Base-by-base conservation (phyloP, 2,888 invertebrate species). In the Drosophila anomalata region DNA sequence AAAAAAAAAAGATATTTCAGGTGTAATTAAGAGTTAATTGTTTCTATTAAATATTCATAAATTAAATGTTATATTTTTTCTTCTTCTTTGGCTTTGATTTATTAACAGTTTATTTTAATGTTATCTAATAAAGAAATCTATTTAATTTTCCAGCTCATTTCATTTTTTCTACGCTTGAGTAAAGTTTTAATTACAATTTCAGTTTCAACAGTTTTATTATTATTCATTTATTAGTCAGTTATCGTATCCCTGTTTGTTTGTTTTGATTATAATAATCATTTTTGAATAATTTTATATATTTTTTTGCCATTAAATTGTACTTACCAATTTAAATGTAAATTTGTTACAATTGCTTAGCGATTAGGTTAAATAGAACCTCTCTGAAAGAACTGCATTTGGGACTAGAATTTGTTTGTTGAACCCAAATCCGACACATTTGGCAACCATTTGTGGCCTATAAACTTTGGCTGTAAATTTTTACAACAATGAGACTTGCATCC, bases 381-480 rank as follows among this genome's bases (percentile, higher is more conserved):
- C 50, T 17, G 31, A 4, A 20, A 50, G 9, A n/a, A 17, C 8
- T 1, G 22, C 62, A 62, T 63, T 62, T 39, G 22, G 52, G 31
- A 6, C 46, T 24, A 11, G 9, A 39, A 22, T 72, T 66, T 72
- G 51, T 55, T 59, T 52, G 61, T 52, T 54, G 50, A 66, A 36
- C 51, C 24, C 42, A 51, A 54, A 55, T n/a, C 41, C 31, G 26
- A 44, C 22, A 69, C 72, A 39, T 60, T 56, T 56, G 46, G 17
- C 29, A 20, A 70, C 54, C 83, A 77, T 59, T 80, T 86, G 83
- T 73, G 86, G 77, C 78, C 73, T 70, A 80, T 83, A 78, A 86
- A 83, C 61, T 83, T 83, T 46, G 73, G 46, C 79, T 63, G 60
- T 80, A 78, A 75, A 83, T 77, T 86, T 83, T 86, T 83, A 80